A percentile compares a stretch with the other conserved stretches of the same genome.
Evolutionary conservation across 1,140 invertebrate species (phyloP).

Genomic region (Drosophila tsacasi): DNA sequence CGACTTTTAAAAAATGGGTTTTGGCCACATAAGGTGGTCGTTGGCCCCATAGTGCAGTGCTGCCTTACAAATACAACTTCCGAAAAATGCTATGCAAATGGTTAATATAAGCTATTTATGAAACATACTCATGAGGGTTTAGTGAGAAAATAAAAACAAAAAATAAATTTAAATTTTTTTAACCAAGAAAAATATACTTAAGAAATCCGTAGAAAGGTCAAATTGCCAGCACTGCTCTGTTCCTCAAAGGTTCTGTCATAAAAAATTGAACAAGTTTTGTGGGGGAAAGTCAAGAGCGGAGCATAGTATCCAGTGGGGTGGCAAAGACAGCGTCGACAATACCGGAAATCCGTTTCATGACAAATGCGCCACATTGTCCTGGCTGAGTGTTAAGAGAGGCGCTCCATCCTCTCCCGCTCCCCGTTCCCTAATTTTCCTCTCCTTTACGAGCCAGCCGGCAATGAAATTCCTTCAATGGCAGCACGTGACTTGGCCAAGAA

Average conservation of each 20-base stretch:
- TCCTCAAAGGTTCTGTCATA: conserved; percentile 57
- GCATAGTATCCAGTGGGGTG: conserved; percentile 5
- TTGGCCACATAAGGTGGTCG: no score
- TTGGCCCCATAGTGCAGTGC: no score
- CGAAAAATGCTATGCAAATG: not conserved
- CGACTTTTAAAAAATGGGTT: no score
- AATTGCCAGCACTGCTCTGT: conserved; percentile 9
- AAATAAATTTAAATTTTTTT: not conserved
- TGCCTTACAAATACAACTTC: not conserved
- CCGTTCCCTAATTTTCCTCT: not conserved
- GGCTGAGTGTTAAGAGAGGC: conserved; percentile 60
- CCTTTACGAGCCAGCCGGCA: conserved; percentile 63
- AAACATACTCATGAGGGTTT: not conserved
- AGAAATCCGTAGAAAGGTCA: not conserved
- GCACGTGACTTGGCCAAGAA: conserved; percentile 66
- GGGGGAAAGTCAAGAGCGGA: conserved; percentile 67
- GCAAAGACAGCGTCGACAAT: conserved; percentile 69
- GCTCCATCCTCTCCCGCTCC: not conserved
- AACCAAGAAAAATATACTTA: not conserved
- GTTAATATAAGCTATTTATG: not conserved
- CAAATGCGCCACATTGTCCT: conserved; percentile 79
- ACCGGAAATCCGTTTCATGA: conserved; percentile 83
- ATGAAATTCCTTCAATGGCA: conserved; percentile 82
- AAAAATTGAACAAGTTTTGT: conserved; percentile 77
- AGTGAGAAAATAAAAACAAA: not conserved